Conservation (phyloP, 2,888 invertebrate genomes). For the Limnephilus marmoratus region DNA sequence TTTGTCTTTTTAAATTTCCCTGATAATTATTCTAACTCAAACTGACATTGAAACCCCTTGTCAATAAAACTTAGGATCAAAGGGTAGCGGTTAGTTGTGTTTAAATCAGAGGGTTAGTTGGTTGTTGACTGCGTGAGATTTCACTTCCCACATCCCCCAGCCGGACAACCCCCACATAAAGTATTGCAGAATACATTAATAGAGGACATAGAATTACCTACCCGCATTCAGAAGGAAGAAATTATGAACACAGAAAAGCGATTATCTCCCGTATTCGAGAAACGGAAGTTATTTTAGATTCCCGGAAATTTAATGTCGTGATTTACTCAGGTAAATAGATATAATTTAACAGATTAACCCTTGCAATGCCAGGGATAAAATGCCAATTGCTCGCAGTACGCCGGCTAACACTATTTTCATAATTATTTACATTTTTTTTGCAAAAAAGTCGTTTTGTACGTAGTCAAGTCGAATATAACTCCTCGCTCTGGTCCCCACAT, state of each 20-base stretch:
- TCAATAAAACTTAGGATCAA: not conserved
- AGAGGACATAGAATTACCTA: not conserved
- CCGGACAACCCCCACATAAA: not conserved
- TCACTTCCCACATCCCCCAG: not conserved
- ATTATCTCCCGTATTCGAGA: constrained; percentile 3
- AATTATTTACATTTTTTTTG: too few relatives aligned
- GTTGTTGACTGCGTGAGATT: not conserved
- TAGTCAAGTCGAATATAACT: too few relatives aligned
- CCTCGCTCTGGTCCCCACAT: too few relatives aligned
- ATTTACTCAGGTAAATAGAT: not conserved
- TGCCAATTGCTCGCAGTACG: too few relatives aligned
- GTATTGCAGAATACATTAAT: constrained; percentile 26
- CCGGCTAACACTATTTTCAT: too few relatives aligned
- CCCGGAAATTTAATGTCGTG: not conserved
- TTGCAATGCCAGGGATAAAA: too few relatives aligned
- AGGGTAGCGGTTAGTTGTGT: not conserved
- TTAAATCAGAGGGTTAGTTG: not conserved
- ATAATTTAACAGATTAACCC: not conserved
- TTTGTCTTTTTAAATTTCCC: not conserved
- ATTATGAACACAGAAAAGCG: constrained; percentile 27
- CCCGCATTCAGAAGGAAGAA: not conserved
- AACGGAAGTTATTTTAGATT: not conserved
- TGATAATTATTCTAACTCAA: not conserved
- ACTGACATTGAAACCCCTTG: not conserved
- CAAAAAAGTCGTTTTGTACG: too few relatives aligned